Evolutionary conservation across 2,797 vertebrate species (phyloP), one percentile per base, ranked within the genome.

Genomic region (Psittacula echo): DNA sequence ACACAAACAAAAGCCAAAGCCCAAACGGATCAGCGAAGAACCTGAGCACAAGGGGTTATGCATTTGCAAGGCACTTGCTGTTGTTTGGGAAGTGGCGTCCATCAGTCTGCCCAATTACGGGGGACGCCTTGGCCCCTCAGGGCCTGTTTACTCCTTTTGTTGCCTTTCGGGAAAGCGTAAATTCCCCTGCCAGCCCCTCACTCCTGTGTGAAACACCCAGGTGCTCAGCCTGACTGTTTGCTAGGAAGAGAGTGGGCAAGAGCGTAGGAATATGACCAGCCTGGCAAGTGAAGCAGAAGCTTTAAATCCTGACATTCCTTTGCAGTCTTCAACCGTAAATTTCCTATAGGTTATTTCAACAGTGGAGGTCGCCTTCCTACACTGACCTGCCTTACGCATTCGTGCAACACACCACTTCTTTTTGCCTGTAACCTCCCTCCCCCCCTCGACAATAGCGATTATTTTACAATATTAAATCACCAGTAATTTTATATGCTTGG

Each of bases 251-350:
- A 73, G 61, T 67, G 85, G 84, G 89, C 91, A 97, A 96, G 97
- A 96, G 96, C 96, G 91, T 95, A 85, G 98, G 98, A 97, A 93
- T 89, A 78, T 84, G 89, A 97, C 96, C 86, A 75, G 91, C 93
- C 94, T 75, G 95, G 74, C 87, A 96, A 97, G 78, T 93, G 91
- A 96, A 96, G 96, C 95, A 97, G 96, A 97, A 97, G 95, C 92
- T 96, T 88, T 85, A 97, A 95, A 96, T 89, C 96, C 96, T 97
- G 95, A 97, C 91, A 98, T 98, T 98, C 97, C 98, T 98, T 97
- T 96, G 97, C 96, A 95, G 97, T 96, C 96, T 95, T 97, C 97
- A 97, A 98, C 97, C 96, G 96, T 98, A 97, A 97, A 98, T 97
- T 97, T 95, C 93, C 93, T 95, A 97, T 92, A 90, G 95, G 95